Percentiles rank a stretch among this genome's conserved stretches.
Evolutionary conservation across 1,140 invertebrate species (phyloP).

Genomic region (Whitmania pigra): DNA sequence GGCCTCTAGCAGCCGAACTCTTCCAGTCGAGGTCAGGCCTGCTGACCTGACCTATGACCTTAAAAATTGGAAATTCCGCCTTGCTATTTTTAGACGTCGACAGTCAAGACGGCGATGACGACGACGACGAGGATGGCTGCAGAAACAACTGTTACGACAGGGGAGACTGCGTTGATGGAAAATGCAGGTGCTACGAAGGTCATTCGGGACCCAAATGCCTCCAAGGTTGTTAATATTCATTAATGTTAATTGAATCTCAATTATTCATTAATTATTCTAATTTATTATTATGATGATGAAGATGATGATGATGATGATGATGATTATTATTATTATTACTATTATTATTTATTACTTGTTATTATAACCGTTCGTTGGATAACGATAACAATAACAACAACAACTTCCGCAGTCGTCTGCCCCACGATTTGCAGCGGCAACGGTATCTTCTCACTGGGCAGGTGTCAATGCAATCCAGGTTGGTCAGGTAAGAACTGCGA

Average conservation of each 20-base stretch:
- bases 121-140: constrained; percentile 2
- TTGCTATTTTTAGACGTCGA: neutral
- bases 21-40: neutral
- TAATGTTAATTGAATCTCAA: no score
- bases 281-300: no score
- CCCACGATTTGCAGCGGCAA: constrained; percentile 44
- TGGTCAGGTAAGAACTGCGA: constrained; percentile 84
- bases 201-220: neutral
- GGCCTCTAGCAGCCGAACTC: neutral
- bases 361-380: constrained; percentile 44
- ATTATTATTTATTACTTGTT: no score
- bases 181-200: neutral
- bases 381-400: constrained; percentile 83
- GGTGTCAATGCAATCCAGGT: constrained; percentile 72
- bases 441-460: constrained; percentile 78
- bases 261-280: no score
- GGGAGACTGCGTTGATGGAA: neutral
- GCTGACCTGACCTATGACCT: neutral
- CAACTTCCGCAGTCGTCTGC: constrained; percentile 43
- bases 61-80: neutral
- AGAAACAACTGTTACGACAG: neutral
- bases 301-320: no score
- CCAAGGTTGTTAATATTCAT: neutral
- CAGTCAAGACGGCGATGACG: neutral
- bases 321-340: no score